phyloP scores from a whole-genome alignment of 2,113 vertebrate species.

The Vicugna pacos region DNA sequence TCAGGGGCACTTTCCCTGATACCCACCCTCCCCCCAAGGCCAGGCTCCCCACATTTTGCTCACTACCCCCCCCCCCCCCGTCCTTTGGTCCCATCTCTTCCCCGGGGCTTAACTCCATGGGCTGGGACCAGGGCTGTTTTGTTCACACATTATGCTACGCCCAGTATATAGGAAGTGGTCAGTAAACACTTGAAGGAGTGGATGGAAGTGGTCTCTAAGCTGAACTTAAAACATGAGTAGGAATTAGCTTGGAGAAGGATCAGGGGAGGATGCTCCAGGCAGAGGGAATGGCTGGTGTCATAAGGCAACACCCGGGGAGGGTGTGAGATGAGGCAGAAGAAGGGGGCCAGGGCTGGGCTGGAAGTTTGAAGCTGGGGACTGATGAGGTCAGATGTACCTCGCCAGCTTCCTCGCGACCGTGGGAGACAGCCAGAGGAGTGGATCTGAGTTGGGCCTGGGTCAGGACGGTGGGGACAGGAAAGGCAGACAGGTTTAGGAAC shows the following conservation, averaged over 20 bases:
- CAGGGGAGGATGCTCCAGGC: neutral
- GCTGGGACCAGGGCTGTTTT: neutral
- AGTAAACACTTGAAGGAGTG: constrained; percentile 14
- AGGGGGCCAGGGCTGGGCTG: neutral
- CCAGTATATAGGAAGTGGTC: neutral
- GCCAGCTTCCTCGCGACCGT: neutral
- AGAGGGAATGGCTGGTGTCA: neutral
- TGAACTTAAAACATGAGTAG: neutral
- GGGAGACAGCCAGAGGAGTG: neutral
- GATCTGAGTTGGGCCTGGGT: neutral
- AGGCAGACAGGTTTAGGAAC: neutral
- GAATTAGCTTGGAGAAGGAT: neutral
- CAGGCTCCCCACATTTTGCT: neutral
- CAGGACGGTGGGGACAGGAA: neutral
- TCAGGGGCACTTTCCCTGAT: neutral
- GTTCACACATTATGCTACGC: neutral
- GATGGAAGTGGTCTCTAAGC: neutral
- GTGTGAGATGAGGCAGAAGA: neutral
- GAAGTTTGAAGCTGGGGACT: neutral
- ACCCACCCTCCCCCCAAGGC: neutral
- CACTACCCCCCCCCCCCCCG: neutral
- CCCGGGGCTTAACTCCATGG: neutral
- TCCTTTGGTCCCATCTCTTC: neutral
- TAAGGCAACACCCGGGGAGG: neutral
- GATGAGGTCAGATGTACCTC: neutral